Percentiles rank a stretch among this genome's conserved stretches.
Evolutionary conservation across 30 jellyfish, hydroid and myxozoan genomes (phyloP).

Genomic region (Cassiopea andromeda): DNA sequence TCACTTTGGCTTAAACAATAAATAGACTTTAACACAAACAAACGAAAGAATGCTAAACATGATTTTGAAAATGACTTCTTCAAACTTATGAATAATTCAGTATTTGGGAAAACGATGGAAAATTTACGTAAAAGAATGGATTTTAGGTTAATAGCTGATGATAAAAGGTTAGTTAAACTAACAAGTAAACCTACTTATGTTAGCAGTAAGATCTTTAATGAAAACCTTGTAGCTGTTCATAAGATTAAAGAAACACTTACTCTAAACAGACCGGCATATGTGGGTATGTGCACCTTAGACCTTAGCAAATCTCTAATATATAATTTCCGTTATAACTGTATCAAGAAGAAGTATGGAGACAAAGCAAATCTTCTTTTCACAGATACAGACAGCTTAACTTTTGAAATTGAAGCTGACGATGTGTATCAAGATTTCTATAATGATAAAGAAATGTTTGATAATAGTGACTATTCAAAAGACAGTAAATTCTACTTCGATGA

Average conservation of each 20-base stretch:
- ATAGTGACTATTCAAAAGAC: constrained; percentile 21
- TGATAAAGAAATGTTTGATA: constrained; percentile 35
- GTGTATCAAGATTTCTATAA: constrained; percentile 39
- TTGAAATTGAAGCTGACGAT: constrained; percentile 73
- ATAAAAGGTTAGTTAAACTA: background rate
- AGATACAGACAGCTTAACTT: constrained; percentile 71
- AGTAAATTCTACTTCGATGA: background rate
- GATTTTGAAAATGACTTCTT: background rate
- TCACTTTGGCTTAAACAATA: constrained; percentile 47
- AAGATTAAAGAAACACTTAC: constrained; percentile 25
- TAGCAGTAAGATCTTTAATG: constrained; percentile 36
- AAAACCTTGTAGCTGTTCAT: constrained; percentile 55
- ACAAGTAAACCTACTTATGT: constrained; percentile 48
- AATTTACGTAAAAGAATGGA: constrained; percentile 60
- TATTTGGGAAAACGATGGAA: constrained; percentile 81
- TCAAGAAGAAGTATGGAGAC: constrained; percentile 35
- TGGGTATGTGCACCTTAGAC: constrained; percentile 62
- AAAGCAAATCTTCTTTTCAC: constrained; percentile 58
- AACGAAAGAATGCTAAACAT: constrained; percentile 8
- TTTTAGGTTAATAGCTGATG: background rate
- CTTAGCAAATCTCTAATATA: constrained; percentile 63
- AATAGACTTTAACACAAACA: constrained; percentile 65
- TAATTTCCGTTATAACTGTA: constrained; percentile 73
- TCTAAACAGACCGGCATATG: constrained; percentile 62
- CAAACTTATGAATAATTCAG: background rate